phyloP scores from a whole-genome alignment of 2,888 invertebrate genomes.

The Lasiommata megera region DNA sequence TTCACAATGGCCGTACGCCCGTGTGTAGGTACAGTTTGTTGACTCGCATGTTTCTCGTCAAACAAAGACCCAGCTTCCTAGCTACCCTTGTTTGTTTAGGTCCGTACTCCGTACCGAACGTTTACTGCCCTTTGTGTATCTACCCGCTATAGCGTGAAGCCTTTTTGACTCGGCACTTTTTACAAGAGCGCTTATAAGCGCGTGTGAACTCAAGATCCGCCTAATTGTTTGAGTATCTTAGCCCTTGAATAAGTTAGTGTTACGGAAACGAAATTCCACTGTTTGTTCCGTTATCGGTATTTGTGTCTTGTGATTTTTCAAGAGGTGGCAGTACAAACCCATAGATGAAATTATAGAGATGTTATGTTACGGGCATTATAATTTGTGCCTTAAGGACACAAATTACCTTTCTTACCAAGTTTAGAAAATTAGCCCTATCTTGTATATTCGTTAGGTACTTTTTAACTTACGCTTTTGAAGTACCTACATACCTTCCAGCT shows the following conservation, averaged over 20 bases:
- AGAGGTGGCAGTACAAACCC: not conserved
- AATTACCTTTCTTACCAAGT: too few relatives aligned
- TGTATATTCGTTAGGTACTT: too few relatives aligned
- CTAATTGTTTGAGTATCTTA: constrained; percentile 20
- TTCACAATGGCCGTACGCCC: constrained; percentile 34
- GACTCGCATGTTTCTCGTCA: constrained; percentile 76
- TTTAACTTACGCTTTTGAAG: too few relatives aligned
- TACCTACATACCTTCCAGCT: too few relatives aligned
- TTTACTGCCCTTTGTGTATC: constrained; percentile 79
- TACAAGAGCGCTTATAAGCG: constrained; percentile 71
- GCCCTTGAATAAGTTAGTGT: not conserved
- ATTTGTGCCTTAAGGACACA: too few relatives aligned
- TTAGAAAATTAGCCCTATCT: too few relatives aligned
- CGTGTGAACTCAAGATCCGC: constrained; percentile 44
- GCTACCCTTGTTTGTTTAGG: constrained; percentile 81
- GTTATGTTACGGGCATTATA: too few relatives aligned
- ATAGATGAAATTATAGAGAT: too few relatives aligned
- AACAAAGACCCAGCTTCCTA: constrained; percentile 78
- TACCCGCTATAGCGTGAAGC: constrained; percentile 74
- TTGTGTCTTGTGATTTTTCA: too few relatives aligned
- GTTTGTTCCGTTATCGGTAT: not conserved
- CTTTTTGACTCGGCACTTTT: constrained; percentile 80
- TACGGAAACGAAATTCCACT: not conserved
- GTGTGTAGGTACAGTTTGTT: constrained; percentile 53
- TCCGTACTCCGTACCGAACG: constrained; percentile 72